These are phyloP conservation scores for Paradoxurus hermaphroditus DNA, from an alignment of 2,113 vertebrate species.

Conservation along the genomic window DNA sequence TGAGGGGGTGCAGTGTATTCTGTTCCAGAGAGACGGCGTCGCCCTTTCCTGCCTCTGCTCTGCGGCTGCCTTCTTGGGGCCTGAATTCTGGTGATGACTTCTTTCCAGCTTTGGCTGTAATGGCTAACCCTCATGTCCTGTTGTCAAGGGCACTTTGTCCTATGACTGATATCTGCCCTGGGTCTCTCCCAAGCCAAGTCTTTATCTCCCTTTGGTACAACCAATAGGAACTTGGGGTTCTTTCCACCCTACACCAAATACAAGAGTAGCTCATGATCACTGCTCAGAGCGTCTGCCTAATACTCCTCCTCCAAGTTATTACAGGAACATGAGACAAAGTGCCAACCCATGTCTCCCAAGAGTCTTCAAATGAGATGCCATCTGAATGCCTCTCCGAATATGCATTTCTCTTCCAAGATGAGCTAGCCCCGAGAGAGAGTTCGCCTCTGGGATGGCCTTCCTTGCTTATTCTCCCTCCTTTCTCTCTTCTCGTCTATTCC, in stretches of 20 bases:
- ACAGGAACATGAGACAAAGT: neutral
- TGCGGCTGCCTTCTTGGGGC: no score
- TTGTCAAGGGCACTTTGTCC: neutral
- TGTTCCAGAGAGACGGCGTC: fast-evolving
- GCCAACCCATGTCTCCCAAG: neutral
- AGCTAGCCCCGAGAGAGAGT: neutral
- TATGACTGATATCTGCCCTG: no score
- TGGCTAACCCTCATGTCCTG: neutral
- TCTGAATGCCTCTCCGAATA: neutral
- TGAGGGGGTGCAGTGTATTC: fast-evolving
- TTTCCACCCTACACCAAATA: neutral
- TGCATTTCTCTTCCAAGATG: neutral
- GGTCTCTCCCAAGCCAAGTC: no score
- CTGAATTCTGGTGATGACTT: neutral
- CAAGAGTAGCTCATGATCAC: neutral
- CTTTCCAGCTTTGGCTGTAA: neutral
- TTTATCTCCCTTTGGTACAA: fast-evolving
- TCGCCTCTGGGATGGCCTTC: fast-evolving
- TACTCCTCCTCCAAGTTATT: neutral
- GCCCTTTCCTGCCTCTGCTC: fast-evolving
- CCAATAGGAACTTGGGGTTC: fast-evolving
- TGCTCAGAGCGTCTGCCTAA: neutral
- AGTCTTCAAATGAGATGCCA: neutral
- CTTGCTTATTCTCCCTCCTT: neutral
- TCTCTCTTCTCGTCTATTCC: fast-evolving